These are phyloP conservation scores for Rhinichthys osculus DNA, from an alignment of 2,797 vertebrate genomes.

Conservation along the genomic window DNA sequence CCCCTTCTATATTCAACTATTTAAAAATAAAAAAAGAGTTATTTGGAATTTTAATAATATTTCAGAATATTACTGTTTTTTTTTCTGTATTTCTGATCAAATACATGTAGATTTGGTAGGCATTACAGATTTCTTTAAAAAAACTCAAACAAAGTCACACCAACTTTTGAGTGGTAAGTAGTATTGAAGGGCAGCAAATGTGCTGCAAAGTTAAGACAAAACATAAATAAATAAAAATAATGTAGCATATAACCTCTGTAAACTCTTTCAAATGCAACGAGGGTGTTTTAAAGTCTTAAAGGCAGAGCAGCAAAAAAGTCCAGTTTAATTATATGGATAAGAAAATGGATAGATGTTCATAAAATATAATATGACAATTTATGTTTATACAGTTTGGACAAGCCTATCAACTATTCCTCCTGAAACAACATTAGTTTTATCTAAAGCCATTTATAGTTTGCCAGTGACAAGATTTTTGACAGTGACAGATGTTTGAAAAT, in stretches of 20 bases:
- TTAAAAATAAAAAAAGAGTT: no score
- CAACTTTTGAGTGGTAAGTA: no score
- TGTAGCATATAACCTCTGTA: neutral
- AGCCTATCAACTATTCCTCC: constrained; percentile 26
- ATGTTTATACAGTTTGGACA: constrained; percentile 31
- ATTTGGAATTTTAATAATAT: no score
- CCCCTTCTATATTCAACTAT: no score
- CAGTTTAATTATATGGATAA: neutral
- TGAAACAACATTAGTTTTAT: constrained; percentile 23
- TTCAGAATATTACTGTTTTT: no score
- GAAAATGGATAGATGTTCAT: neutral
- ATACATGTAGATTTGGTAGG: no score
- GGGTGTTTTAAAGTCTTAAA: neutral
- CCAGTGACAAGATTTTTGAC: constrained; percentile 38
- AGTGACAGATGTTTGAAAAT: constrained; percentile 59
- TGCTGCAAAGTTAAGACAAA: neutral
- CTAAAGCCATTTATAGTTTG: constrained; percentile 12
- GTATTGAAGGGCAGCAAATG: neutral
- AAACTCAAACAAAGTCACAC: no score
- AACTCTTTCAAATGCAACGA: neutral
- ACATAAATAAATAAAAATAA: no score
- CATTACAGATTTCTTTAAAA: no score
- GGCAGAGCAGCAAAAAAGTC: neutral
- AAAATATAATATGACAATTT: neutral
- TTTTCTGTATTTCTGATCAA: no score